Evolutionary conservation across 2,797 vertebrate genomes (phyloP).

Genomic region (Botia kubotai): DNA sequence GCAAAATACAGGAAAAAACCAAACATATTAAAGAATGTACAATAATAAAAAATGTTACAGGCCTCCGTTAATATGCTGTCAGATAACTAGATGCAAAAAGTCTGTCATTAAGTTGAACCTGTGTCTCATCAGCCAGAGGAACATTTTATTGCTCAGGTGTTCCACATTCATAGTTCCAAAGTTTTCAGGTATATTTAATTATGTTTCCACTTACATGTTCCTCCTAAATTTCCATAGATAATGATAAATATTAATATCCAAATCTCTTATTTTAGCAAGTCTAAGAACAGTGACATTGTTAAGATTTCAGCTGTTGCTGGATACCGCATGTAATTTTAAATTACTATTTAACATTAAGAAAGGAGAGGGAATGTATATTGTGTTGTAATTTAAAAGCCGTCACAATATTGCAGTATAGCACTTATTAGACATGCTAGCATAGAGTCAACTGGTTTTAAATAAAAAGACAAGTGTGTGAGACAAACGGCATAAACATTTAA

Average conservation of each 20-base stretch:
- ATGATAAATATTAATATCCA: no score
- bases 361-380: neutral
- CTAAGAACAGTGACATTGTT: no score
- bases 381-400: neutral
- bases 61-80: neutral
- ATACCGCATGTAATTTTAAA: neutral
- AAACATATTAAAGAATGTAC: constrained; percentile 21
- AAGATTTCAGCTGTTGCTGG: neutral
- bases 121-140: neutral
- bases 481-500: constrained; percentile 65
- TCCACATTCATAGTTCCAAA: no score
- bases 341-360: neutral
- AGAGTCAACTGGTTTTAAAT: constrained; percentile 54
- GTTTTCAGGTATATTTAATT: no score
- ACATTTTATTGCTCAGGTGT: no score
- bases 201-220: no score
- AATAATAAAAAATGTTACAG: constrained; percentile 23
- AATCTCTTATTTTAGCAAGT: no score
- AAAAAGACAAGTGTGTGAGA: constrained; percentile 61
- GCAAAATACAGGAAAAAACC: constrained; percentile 30
- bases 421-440: constrained; percentile 1
- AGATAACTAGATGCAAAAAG: neutral
- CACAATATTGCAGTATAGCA: neutral
- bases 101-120: neutral
- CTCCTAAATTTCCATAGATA: no score